Evolutionary conservation across 2,888 invertebrate genomes (phyloP).

Genomic region (Mesochorus sp.): DNA sequence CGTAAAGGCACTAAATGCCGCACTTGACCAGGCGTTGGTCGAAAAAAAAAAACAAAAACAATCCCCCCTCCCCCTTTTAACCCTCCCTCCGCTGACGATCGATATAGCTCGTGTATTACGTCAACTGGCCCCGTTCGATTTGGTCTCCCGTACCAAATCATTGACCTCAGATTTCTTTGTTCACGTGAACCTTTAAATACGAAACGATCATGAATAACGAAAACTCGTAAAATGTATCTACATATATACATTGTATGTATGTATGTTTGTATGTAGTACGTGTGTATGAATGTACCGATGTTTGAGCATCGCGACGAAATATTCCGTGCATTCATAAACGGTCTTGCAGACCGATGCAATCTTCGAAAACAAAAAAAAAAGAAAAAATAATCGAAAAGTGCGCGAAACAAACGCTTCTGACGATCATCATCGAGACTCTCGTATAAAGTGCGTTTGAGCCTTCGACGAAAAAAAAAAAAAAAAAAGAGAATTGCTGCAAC

Average conservation of each 20-base stretch:
- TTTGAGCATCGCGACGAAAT: background rate
- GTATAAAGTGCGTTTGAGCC: background rate
- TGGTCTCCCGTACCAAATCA: constrained; percentile 30
- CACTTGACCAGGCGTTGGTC: constrained; percentile 79
- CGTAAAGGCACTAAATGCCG: constrained; percentile 82
- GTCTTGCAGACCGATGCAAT: background rate
- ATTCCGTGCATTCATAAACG: background rate
- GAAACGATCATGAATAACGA: constrained; percentile 5
- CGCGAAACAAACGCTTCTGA: constrained; percentile 8
- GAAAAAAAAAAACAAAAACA: constrained; percentile 65
- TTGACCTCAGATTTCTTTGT: constrained; percentile 42
- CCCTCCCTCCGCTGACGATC: constrained; percentile 48
- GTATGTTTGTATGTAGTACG: constrained; percentile 10
- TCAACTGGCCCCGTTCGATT: constrained; percentile 28
- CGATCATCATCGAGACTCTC: background rate
- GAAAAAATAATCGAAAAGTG: constrained; percentile 26
- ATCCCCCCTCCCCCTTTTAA: constrained; percentile 41
- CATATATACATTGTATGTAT: background rate
- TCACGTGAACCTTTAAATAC: constrained; percentile 22
- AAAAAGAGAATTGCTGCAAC: background rate
- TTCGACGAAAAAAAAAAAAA: background rate
- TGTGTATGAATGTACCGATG: background rate
- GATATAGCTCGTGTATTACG: constrained; percentile 57
- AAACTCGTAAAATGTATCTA: background rate
- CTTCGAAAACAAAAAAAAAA: background rate